Evolutionary conservation across 2,797 vertebrate species (phyloP).

Genomic region (Sorex maritimensis): DNA sequence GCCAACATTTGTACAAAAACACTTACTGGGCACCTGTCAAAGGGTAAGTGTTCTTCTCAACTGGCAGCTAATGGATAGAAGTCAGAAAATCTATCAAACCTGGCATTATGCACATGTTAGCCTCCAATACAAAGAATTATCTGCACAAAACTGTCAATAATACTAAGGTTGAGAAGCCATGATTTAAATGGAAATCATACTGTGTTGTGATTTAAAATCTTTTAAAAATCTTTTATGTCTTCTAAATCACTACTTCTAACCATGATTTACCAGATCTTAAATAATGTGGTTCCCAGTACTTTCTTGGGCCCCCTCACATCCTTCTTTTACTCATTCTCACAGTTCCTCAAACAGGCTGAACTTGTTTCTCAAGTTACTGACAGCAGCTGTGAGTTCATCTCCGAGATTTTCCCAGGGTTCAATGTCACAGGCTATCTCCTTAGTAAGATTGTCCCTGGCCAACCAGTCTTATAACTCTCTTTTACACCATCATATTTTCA

Average conservation of each 20-base stretch:
- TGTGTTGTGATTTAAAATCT: neutral
- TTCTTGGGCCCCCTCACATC: neutral
- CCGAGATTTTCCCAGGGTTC: neutral
- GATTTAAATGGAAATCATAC: neutral
- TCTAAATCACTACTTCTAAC: conserved; percentile 20
- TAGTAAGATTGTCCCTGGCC: neutral
- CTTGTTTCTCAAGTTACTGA: neutral
- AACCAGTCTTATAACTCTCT: neutral
- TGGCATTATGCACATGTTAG: neutral
- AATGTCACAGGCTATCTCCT: neutral
- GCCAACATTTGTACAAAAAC: conserved; percentile 40
- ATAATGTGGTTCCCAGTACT: neutral
- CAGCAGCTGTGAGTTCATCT: neutral
- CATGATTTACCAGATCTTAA: neutral
- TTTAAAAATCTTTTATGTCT: conserved; percentile 16
- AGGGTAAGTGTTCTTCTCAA: neutral
- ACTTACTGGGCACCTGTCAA: neutral
- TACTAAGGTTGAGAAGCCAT: neutral
- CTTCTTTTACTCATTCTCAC: neutral
- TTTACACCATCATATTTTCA: neutral
- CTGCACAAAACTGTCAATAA: neutral
- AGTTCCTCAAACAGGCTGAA: neutral
- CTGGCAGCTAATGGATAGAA: neutral
- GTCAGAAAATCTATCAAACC: neutral
- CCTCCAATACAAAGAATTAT: neutral